Evolutionary conservation across 2,888 invertebrate species (phyloP).

Genomic region (Lamellibrachia columna): DNA sequence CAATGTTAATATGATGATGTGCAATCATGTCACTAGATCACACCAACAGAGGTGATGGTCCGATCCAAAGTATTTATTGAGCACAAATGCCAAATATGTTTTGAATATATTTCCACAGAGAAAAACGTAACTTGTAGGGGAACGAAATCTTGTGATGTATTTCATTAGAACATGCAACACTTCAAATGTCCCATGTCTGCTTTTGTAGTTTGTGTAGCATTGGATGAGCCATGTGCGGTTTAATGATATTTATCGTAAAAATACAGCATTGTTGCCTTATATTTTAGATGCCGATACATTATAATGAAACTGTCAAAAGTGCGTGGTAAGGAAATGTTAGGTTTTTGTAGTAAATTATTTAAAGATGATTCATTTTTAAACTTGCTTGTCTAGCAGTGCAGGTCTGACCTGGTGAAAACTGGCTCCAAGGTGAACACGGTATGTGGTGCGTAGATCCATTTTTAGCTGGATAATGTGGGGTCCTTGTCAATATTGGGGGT

Average conservation of each 20-base stretch:
- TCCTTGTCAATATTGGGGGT: not conserved
- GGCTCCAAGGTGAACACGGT: not conserved
- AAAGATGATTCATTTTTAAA: not conserved
- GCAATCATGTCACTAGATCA: not conserved
- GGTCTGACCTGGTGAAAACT: conserved; percentile 8
- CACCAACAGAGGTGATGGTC: conserved; percentile 9
- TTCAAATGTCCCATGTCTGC: not conserved
- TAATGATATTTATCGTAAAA: not conserved
- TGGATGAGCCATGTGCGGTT: not conserved
- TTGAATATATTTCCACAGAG: not conserved
- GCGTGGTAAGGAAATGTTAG: not conserved
- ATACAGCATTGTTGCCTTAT: conserved; percentile 7
- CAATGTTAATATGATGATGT: not conserved
- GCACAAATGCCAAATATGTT: not conserved
- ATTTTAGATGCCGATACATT: not conserved
- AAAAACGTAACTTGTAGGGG: not conserved
- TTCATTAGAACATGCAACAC: not conserved
- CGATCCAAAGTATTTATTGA: not conserved
- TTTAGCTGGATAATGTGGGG: conserved; percentile 3
- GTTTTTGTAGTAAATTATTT: conserved; percentile 3
- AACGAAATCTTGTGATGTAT: not conserved
- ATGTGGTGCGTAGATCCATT: not conserved
- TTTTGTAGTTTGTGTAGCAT: not conserved
- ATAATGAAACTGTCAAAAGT: not conserved
- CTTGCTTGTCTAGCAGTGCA: not conserved